A percentile compares a stretch with the other conserved stretches of the same genome.
Evolutionary conservation across 1,140 invertebrate species (phyloP).

Genomic region (Drosophila repleta): DNA sequence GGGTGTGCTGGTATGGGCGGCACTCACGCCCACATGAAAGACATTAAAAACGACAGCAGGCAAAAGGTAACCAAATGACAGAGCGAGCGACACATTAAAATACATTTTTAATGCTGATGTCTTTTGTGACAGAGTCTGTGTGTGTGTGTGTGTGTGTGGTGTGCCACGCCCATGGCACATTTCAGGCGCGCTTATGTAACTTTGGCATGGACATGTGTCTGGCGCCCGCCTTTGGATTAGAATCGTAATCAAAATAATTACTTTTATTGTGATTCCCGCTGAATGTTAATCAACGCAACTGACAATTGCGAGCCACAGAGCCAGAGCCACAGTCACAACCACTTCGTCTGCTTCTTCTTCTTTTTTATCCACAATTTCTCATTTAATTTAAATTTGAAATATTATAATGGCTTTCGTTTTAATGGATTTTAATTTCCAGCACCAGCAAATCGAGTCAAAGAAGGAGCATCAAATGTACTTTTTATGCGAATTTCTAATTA

Average conservation of each 20-base stretch:
- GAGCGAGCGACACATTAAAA: constrained; percentile 73
- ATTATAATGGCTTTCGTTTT: constrained; percentile 57
- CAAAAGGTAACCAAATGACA: constrained; percentile 56
- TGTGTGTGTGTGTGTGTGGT: constrained; percentile 18
- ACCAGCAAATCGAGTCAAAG: constrained; percentile 17
- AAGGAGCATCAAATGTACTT: neutral
- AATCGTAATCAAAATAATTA: constrained; percentile 76
- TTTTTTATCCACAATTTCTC: constrained; percentile 17
- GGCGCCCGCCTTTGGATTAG: constrained; percentile 41
- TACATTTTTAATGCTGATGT: constrained; percentile 79
- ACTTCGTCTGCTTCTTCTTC: too few relatives aligned
- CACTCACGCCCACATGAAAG: constrained; percentile 61
- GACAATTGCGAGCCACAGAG: constrained; percentile 7
- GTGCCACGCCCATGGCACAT: constrained; percentile 36
- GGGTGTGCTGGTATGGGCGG: too few relatives aligned
- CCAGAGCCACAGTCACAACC: constrained; percentile 19
- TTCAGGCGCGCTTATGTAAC: constrained; percentile 44
- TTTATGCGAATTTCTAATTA: neutral
- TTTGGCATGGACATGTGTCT: constrained; percentile 50
- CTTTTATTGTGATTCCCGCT: constrained; percentile 65
- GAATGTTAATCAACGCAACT: constrained; percentile 62
- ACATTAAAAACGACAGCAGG: constrained; percentile 74
- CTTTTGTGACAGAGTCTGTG: constrained; percentile 23
- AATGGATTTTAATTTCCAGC: constrained; percentile 64
- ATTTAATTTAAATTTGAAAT: constrained; percentile 46